phyloP scores from a whole-genome alignment of 35 echinoderm and acorn worm genomes.

The Holothuria glaberrima region DNA sequence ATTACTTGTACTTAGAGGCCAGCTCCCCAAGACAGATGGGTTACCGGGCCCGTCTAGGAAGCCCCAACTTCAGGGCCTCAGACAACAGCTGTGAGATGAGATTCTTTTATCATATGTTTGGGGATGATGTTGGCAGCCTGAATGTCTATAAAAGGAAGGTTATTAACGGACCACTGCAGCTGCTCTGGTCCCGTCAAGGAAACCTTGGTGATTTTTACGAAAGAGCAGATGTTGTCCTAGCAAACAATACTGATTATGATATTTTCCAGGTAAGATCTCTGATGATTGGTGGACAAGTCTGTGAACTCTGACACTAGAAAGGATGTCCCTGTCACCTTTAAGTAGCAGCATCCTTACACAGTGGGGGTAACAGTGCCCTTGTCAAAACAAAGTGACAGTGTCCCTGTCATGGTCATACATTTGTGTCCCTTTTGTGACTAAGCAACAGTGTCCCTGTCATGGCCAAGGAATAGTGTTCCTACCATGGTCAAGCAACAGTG shows the following conservation, averaged over 20 bases:
- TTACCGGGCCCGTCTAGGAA: slow-evolving; percentile 77
- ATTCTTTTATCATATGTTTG: slow-evolving; percentile 89
- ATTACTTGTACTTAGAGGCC: slow-evolving; percentile 67
- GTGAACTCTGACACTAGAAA: too few relatives aligned
- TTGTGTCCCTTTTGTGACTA: too few relatives aligned
- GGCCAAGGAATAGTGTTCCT: too few relatives aligned
- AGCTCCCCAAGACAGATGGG: slow-evolving; percentile 59
- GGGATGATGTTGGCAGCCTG: slow-evolving; percentile 68
- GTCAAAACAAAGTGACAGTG: too few relatives aligned
- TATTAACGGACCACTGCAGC: slow-evolving; percentile 70
- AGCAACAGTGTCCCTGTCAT: too few relatives aligned
- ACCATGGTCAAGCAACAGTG: too few relatives aligned
- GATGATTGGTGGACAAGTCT: too few relatives aligned
- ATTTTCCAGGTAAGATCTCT: slow-evolving; percentile 74
- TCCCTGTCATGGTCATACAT: too few relatives aligned
- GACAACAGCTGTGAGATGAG: slow-evolving; percentile 58
- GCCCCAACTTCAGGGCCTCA: slow-evolving; percentile 45
- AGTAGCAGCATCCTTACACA: too few relatives aligned
- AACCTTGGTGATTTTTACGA: slow-evolving; percentile 82
- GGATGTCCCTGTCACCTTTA: too few relatives aligned
- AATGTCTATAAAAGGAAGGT: slow-evolving; percentile 74
- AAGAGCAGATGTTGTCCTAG: slow-evolving; percentile 63
- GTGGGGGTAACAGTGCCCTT: too few relatives aligned
- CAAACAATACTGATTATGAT: background rate
- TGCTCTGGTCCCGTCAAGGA: slow-evolving; percentile 63